phyloP scores from a whole-genome alignment of 1,140 invertebrate species.

The Antheraea mylitta region DNA sequence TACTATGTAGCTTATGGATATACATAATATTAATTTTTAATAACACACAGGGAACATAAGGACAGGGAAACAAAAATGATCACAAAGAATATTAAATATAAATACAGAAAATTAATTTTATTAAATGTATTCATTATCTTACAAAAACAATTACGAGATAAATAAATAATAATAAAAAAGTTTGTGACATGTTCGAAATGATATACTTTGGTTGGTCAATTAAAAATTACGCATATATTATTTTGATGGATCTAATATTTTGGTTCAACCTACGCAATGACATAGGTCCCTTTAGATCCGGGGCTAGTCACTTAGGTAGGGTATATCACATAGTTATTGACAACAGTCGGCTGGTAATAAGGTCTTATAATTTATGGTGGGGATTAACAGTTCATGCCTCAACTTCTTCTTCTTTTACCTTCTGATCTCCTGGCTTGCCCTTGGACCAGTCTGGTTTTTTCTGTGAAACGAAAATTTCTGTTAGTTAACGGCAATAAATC shows the following conservation, averaged over 20 bases:
- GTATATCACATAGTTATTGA: constrained; percentile 44
- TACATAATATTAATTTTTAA: background rate
- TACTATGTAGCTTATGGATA: background rate
- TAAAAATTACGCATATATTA: constrained; percentile 9
- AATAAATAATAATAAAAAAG: constrained; percentile 69
- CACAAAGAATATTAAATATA: constrained; percentile 46
- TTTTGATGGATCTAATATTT: constrained; percentile 41
- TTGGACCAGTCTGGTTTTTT: constrained; percentile 96
- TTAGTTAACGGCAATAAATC: background rate
- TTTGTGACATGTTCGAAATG: constrained; percentile 53
- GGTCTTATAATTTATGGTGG: constrained; percentile 56
- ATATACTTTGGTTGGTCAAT: constrained; percentile 36
- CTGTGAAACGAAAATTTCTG: constrained; percentile 77
- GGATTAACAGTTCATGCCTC: constrained; percentile 82
- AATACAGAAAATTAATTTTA: constrained; percentile 75
- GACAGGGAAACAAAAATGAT: constrained; percentile 39
- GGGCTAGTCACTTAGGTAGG: constrained; percentile 29
- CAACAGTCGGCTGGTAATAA: constrained; percentile 41
- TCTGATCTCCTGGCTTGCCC: constrained; percentile 89
- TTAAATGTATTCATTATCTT: constrained; percentile 67
- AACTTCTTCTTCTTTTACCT: constrained; percentile 92
- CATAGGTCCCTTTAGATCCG: constrained; percentile 15
- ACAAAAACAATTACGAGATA: constrained; percentile 64
- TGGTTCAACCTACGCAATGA: constrained; percentile 26
- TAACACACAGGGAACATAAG: constrained; percentile 7